Evolutionary conservation across 2,113 vertebrate species (phyloP).

Genomic region (Passer montanus): DNA sequence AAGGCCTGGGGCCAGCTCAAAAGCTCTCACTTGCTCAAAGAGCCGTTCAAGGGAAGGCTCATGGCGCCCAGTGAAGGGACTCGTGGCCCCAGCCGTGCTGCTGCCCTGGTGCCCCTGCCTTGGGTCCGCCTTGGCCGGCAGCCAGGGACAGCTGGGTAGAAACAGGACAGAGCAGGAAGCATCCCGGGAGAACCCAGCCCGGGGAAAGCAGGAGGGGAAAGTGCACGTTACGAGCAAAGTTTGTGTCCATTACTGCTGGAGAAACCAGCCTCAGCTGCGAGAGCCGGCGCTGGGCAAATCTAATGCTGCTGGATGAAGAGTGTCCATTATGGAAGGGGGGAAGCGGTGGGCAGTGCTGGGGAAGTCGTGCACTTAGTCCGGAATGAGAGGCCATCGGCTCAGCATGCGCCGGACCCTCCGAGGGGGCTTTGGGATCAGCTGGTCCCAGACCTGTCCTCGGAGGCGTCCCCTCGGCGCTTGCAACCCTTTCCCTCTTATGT

Average conservation of each 20-base stretch:
- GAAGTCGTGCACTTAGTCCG: background rate
- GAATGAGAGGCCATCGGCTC: background rate
- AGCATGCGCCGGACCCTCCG: rapidly evolving
- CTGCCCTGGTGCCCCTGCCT: background rate
- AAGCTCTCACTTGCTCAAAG: background rate
- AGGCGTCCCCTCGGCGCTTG: background rate
- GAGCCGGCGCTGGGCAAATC: background rate
- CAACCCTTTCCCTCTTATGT: background rate
- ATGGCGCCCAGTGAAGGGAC: background rate
- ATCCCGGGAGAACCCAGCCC: background rate
- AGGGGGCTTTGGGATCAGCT: background rate
- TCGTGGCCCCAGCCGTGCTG: background rate
- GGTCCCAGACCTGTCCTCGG: background rate
- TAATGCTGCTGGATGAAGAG: background rate
- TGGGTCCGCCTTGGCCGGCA: rapidly evolving
- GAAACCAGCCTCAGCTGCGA: background rate
- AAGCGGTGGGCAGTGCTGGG: background rate
- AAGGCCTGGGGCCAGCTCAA: background rate
- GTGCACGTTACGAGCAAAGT: background rate
- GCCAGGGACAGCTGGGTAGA: background rate
- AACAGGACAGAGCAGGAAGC: background rate
- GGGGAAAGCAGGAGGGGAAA: background rate
- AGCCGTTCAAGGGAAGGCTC: background rate
- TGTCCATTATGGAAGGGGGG: background rate
- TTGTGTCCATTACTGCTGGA: background rate